Percentiles rank a stretch among this genome's conserved stretches.
Evolutionary conservation across 2,797 vertebrate genomes (phyloP).

Genomic region (Lepilemur ruficaudatus): DNA sequence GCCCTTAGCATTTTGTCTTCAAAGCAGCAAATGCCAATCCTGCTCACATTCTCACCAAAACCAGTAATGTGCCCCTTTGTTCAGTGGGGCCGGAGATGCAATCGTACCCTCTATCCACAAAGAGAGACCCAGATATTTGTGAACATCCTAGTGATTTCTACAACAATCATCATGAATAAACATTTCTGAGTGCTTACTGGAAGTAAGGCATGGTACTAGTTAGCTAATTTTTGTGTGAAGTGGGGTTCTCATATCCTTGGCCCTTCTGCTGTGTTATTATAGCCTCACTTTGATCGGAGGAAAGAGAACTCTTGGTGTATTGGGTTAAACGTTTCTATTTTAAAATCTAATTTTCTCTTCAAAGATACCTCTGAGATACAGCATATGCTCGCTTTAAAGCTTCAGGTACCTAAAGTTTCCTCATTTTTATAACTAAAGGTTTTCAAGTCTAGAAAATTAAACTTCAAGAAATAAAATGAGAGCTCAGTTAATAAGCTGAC

Average conservation of each 20-base stretch:
- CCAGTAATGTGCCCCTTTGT: background rate
- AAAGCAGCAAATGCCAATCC: background rate
- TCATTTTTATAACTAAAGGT: background rate
- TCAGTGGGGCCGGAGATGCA: background rate
- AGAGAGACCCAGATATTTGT: background rate
- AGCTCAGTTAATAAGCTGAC: background rate
- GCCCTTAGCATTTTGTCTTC: background rate
- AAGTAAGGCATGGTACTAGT: background rate
- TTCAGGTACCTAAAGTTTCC: background rate
- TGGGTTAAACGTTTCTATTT: background rate
- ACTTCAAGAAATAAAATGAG: background rate
- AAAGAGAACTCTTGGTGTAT: background rate
- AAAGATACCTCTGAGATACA: background rate
- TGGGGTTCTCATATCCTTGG: background rate
- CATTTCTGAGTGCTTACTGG: background rate
- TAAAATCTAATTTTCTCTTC: constrained; percentile 12
- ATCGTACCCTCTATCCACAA: background rate
- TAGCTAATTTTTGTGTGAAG: background rate
- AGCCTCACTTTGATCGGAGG: background rate
- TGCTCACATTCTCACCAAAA: background rate
- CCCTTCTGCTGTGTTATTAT: background rate
- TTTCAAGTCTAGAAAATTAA: background rate
- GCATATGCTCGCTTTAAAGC: background rate
- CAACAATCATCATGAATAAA: fast-evolving
- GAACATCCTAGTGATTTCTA: no score